Evolutionary conservation across 1,140 invertebrate species (phyloP), one percentile per base, ranked within the genome.

Genomic region (Drosophila pseudoananassae): DNA sequence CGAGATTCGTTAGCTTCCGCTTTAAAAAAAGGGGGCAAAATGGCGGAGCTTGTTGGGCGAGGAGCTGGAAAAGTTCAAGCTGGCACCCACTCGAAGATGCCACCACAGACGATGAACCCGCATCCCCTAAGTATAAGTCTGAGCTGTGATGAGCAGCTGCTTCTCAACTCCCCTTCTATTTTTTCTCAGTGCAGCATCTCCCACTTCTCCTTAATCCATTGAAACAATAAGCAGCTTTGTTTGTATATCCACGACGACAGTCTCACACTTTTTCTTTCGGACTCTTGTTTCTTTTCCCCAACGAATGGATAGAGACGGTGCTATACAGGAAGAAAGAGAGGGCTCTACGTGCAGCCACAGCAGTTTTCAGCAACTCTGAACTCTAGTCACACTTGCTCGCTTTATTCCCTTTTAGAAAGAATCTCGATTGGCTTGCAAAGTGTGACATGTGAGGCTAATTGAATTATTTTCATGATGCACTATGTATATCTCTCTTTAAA

Each of bases 211-310:
- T 76, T 71, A 76, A 76, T 77, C 75, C 75, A 77, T 77, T 77
- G 73, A 77, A 77, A 76, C 75, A 77, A 76, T 77, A 77, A 77
- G 73, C 58, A 50, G 66, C 75, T 77, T 77, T 77, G 75, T 77
- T 76, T 76, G 56, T 47, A 73, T 63, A 69, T 68, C 53, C 50
- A 52, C 71, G 70, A 54, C 43, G 50, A 49, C 64, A 73, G 58
- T 56, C 50, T 74, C 59, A 59, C 69, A 64, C 70, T 64, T 64
- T 59, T 63, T 29, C 52, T 54, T 27, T 64, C n/a, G 47, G 51
- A 63, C 70, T 74, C 64, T 69, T 64, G 59, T 74, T 52, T 73
- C 46, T n/a, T 60, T 47, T 17, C 25, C 36, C 54, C 27, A 31
- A 23, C 17, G 43, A 47, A 20, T 29, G 58, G 40, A 73, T 15